These are phyloP conservation scores for Pseudomugil gertrudae DNA, from an alignment of 2,797 vertebrate genomes.

Conservation along the genomic window DNA sequence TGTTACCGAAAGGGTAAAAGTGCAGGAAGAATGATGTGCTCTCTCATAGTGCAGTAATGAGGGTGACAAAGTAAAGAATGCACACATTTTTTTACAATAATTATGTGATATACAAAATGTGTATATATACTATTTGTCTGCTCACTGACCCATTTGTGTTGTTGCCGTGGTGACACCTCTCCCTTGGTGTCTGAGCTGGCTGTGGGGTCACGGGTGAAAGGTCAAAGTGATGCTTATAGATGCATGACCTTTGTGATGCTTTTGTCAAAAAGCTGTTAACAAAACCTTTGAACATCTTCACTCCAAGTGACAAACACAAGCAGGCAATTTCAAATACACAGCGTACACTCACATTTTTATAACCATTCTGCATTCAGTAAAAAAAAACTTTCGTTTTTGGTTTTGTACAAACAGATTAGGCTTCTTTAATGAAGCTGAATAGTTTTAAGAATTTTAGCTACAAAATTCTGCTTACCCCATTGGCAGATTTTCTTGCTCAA, in stretches of 20 bases:
- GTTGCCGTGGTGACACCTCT: slow-evolving; percentile 58
- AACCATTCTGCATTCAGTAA: too few relatives aligned
- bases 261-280: slow-evolving; percentile 53
- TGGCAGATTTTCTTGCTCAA: too few relatives aligned
- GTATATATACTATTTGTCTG: slow-evolving; percentile 46
- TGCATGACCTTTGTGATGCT: slow-evolving; percentile 55
- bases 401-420: too few relatives aligned
- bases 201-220: slow-evolving; percentile 69
- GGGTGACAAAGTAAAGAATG: slow-evolving; percentile 1
- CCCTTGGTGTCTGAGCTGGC: slow-evolving; percentile 39
- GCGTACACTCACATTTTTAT: too few relatives aligned
- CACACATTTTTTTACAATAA: not conserved
- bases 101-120: slow-evolving; percentile 3
- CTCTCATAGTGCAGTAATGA: slow-evolving; percentile 18
- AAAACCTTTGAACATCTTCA: slow-evolving; percentile 47
- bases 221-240: slow-evolving; percentile 70
- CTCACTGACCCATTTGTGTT: slow-evolving; percentile 59
- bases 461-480: too few relatives aligned
- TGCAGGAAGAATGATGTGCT: slow-evolving; percentile 14
- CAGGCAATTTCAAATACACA: not conserved
- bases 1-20: slow-evolving; percentile 28
- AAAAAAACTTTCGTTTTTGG: too few relatives aligned
- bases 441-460: too few relatives aligned
- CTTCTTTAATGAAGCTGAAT: too few relatives aligned
- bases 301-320: slow-evolving; percentile 7